Evolutionary conservation across 1,140 invertebrate genomes (phyloP).

Genomic region (Zelostemma sp.): DNA sequence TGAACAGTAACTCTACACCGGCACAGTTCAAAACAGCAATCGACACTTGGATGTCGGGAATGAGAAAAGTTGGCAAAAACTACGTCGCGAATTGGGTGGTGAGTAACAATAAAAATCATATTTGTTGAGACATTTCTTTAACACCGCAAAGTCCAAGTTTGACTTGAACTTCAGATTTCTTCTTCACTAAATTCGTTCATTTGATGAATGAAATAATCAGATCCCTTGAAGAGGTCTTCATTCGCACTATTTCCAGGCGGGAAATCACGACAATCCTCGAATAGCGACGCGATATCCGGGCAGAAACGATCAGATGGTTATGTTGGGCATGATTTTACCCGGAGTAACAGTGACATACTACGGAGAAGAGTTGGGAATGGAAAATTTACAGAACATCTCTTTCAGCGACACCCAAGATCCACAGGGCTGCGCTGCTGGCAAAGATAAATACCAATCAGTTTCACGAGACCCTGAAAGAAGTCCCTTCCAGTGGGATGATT

Average conservation of each 20-base stretch:
- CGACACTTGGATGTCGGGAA: conserved; percentile 69
- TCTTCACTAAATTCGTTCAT: no score
- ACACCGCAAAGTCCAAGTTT: no score
- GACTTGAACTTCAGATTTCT: no score
- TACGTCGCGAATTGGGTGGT: conserved; percentile 77
- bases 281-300: conserved; percentile 75
- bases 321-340: conserved; percentile 80
- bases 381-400: conserved; percentile 72
- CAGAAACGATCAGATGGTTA: conserved; percentile 80
- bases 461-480: conserved; percentile 78
- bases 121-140: no score
- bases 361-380: conserved; percentile 88
- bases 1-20: conserved; percentile 62
- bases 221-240: no score
- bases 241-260: conserved; percentile 70
- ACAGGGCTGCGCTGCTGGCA: conserved; percentile 71
- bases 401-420: conserved; percentile 74
- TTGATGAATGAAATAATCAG: no score
- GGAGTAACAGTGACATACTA: conserved; percentile 85
- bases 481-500: conserved; percentile 82
- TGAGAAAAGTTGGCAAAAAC: conserved; percentile 57
- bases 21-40: conserved; percentile 68
- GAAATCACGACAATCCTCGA: conserved; percentile 81
- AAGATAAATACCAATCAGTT: conserved; percentile 67
- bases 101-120: conserved; percentile 42